phyloP scores from a whole-genome alignment of 2,113 vertebrate genomes.

The Lasiurus cinereus region DNA sequence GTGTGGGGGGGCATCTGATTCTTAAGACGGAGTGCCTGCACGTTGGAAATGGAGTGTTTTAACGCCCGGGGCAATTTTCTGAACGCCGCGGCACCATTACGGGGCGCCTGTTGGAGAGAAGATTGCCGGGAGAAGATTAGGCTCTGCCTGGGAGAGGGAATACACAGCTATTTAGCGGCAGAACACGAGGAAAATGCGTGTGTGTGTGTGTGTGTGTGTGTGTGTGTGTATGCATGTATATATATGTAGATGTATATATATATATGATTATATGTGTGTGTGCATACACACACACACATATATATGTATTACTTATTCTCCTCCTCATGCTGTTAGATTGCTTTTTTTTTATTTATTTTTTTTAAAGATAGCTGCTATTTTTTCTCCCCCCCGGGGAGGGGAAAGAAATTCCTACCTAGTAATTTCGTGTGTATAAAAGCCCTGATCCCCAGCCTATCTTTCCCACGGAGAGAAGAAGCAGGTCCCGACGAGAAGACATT shows the following conservation, averaged over 20 bases:
- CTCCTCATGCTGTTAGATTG: background rate
- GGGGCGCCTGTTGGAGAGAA: background rate
- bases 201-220: too few species aligned
- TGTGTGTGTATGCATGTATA: too few species aligned
- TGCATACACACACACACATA: too few species aligned
- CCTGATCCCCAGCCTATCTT: background rate
- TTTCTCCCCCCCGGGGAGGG: background rate
- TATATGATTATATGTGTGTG: too few species aligned
- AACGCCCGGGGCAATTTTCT: background rate
- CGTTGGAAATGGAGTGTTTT: background rate
- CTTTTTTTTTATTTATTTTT: background rate
- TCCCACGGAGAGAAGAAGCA: background rate
- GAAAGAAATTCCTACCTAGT: background rate
- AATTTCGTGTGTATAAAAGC: background rate
- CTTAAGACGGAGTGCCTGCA: background rate
- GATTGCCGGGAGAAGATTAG: background rate
- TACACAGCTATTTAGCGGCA: background rate
- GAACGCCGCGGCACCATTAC: too few species aligned
- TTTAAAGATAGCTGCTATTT: background rate
- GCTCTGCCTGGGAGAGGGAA: background rate
- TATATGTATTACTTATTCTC: background rate
- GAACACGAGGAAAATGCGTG: too few species aligned
- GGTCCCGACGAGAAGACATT: background rate
- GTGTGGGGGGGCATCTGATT: constrained; percentile 4
- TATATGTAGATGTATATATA: too few species aligned